Base-by-base conservation (phyloP, 2,113 vertebrate genomes). In the Chiloscyllium plagiosum region DNA sequence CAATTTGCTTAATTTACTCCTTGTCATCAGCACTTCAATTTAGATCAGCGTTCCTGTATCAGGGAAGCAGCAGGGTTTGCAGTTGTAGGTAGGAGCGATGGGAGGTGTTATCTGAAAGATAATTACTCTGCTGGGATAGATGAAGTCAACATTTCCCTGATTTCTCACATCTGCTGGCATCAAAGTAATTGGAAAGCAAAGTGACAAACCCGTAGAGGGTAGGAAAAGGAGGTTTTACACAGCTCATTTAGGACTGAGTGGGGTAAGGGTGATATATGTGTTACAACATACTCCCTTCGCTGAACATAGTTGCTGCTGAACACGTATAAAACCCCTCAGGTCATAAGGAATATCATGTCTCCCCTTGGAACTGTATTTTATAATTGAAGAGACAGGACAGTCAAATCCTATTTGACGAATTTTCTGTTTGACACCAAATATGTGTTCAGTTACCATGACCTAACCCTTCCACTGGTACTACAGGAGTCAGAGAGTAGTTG, bases 311-410 rank as follows among this genome's bases (percentile, higher is more conserved):
- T 94, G 65, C 65, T 42, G 90, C 33, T 68, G 90, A 94, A 42
- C 65, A 42, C 22, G 33, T 68, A 24, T 22, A 94, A 42, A 94
- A 94, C 90, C 90, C 90, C n/a, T 94, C 19, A 42, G n/a, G 90
- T 66, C 20, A 68, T 94, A 94, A 94, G 37, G 33, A 94, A 94
- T 94, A 65, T 94, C 90, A 92, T 66, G 61, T 68, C 90, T 94
- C 90, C 61, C 29, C 90, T 42, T 42, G 20, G 90, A 94, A 68
- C 61, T 94, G 65, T 42, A 42, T 68, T 94, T 68, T 94, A 17
- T 94, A 94, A 94, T 94, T 68, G 61, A 94, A 94, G n/a, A 94
- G 90, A 94, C 37, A 68, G 65, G n/a, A 94, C 61, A 94, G 90
- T 94, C 65, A 94, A 69, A 68, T 94, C 90, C 90, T 94, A 66